phyloP scores from a whole-genome alignment of 1,140 invertebrate species.

The Sitophilus oryzae region DNA sequence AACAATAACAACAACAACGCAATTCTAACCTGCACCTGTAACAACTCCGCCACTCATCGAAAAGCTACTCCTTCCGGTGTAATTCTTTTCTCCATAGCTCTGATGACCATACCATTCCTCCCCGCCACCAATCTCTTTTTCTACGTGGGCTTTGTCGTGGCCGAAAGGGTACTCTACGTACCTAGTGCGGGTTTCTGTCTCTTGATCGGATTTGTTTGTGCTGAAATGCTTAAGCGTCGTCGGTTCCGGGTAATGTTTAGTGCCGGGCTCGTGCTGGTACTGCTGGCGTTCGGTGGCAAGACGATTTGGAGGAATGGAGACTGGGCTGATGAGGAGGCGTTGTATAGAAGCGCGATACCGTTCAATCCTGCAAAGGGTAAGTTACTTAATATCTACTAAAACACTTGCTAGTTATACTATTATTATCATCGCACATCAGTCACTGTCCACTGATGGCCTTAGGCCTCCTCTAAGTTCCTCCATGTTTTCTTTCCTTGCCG shows the following conservation, averaged over 20 bases:
- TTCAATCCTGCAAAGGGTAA: slow-evolving; percentile 98
- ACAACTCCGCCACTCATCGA: slow-evolving; percentile 32
- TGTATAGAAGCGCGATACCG: slow-evolving; percentile 83
- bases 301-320: slow-evolving; percentile 82
- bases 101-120: slow-evolving; percentile 84
- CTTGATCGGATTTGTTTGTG: slow-evolving; percentile 70
- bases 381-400: no score
- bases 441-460: no score
- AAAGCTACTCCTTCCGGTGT: slow-evolving; percentile 39
- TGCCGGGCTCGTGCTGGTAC: slow-evolving; percentile 52
- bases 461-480: no score
- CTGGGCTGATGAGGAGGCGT: slow-evolving; percentile 87
- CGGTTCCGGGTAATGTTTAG: slow-evolving; percentile 44
- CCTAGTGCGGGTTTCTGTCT: slow-evolving; percentile 94
- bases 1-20: slow-evolving; percentile 53
- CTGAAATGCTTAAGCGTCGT: slow-evolving; percentile 45
- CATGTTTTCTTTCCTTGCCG: no score
- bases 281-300: slow-evolving; percentile 66
- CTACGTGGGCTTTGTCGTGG: slow-evolving; percentile 95
- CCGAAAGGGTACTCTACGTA: slow-evolving; percentile 90
- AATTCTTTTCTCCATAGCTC: slow-evolving; percentile 60
- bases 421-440: no score
- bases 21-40: slow-evolving; percentile 25
- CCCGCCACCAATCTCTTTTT: slow-evolving; percentile 92
- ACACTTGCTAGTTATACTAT: no score